Conservation (phyloP, 1,140 invertebrate genomes). For the Cryptotermes secundus region DNA sequence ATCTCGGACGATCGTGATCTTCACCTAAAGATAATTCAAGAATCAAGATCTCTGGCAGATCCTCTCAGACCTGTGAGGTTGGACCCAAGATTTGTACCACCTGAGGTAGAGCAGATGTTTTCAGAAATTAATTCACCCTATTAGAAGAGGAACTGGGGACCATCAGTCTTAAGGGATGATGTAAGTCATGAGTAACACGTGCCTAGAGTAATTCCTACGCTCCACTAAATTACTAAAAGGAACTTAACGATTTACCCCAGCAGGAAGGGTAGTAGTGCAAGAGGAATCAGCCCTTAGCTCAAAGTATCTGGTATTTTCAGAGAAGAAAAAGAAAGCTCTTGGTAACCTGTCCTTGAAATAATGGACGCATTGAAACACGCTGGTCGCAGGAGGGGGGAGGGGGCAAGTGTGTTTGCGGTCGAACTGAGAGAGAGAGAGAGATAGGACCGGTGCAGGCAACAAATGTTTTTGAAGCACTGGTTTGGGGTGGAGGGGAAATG, state of each 20-base stretch:
- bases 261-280: background rate
- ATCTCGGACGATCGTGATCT: no score
- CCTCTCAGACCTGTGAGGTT: background rate
- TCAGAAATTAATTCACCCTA: background rate
- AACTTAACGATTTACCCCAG: background rate
- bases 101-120: conserved; percentile 10
- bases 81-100: background rate
- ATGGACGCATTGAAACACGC: conserved; percentile 9
- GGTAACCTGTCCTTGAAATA: conserved; percentile 3
- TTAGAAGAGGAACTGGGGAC: background rate
- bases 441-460: background rate
- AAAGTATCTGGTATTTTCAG: background rate
- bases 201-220: conserved; percentile 2
- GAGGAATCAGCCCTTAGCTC: background rate
- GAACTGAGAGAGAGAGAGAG: background rate
- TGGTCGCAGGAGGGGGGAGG: background rate
- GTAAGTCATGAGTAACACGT: background rate
- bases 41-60: no score
- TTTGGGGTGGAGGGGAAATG: background rate
- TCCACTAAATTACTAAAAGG: background rate
- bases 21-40: no score
- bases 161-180: background rate
- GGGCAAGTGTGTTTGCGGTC: conserved; percentile 27
- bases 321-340: background rate
- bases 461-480: background rate